Evolutionary conservation across 2,113 vertebrate species (phyloP).

Genomic region (Chitala chitala): DNA sequence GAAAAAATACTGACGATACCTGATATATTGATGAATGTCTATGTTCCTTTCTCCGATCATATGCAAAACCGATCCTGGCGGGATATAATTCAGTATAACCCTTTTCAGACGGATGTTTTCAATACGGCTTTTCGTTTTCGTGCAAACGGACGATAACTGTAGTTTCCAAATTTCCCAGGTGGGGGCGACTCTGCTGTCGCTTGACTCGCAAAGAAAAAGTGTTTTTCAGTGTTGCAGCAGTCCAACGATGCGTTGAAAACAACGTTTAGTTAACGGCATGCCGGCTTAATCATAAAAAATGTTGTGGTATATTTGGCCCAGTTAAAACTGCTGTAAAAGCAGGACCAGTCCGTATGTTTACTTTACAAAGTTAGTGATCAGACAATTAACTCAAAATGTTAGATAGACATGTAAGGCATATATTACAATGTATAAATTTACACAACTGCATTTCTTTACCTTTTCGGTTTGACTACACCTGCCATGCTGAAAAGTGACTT

Average conservation of each 20-base stretch:
- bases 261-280: too few relatives aligned
- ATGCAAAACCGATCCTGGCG: neutral
- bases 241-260: too few relatives aligned
- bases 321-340: too few relatives aligned
- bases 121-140: conserved; percentile 8
- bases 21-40: neutral
- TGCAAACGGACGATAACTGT: conserved; percentile 30
- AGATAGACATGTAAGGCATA: too few relatives aligned
- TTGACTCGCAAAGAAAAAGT: neutral
- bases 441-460: too few relatives aligned
- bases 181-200: conserved; percentile 49
- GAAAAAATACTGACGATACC: conserved; percentile 15
- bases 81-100: neutral
- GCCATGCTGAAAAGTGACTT: too few relatives aligned
- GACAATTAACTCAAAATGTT: too few relatives aligned
- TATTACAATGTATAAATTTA: too few relatives aligned
- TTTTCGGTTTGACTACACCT: too few relatives aligned
- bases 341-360: too few relatives aligned
- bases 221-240: neutral
- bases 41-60: neutral
- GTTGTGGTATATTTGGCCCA: too few relatives aligned
- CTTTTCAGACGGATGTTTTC: neutral
- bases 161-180: conserved; percentile 53
- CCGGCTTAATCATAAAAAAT: conserved; percentile 10
- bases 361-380: too few relatives aligned